A percentile compares a stretch with the other conserved stretches of the same genome.
Evolutionary conservation across 2,113 vertebrate genomes (phyloP).

Genomic region (Lampris megalopsis): DNA sequence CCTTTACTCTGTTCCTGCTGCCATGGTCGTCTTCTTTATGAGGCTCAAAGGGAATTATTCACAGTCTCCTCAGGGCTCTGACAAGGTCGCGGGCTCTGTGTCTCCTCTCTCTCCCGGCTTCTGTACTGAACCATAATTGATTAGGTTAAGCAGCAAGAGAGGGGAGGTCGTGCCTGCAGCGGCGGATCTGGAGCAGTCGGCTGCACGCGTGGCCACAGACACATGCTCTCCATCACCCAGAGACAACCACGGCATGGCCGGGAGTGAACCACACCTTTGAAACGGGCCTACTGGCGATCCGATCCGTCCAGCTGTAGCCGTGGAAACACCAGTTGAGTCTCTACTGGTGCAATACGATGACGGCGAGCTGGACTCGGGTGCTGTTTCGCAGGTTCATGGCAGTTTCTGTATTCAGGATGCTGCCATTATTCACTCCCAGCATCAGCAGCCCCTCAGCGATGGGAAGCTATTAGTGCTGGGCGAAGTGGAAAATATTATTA

Average conservation of each 20-base stretch:
- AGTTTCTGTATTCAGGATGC: too few species aligned
- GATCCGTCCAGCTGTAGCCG: neutral
- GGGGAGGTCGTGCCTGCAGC: constrained; percentile 77
- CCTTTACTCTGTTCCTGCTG: constrained; percentile 43
- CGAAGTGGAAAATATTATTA: too few species aligned
- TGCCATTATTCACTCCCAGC: too few species aligned
- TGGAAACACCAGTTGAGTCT: neutral
- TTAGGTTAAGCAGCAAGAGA: constrained; percentile 82
- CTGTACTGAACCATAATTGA: constrained; percentile 85
- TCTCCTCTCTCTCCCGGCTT: constrained; percentile 74
- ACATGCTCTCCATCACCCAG: constrained; percentile 73
- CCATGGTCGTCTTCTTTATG: constrained; percentile 70
- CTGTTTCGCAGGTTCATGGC: too few species aligned
- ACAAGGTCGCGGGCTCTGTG: constrained; percentile 76
- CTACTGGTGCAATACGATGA: neutral
- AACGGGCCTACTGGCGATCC: constrained; percentile 45
- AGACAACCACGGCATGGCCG: constrained; percentile 45
- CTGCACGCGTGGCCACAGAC: constrained; percentile 58
- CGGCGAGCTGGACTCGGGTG: too few species aligned
- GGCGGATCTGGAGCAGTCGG: constrained; percentile 59
- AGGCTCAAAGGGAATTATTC: constrained; percentile 83
- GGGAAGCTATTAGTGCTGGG: too few species aligned
- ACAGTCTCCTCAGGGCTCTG: constrained; percentile 79
- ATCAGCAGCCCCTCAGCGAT: too few species aligned
- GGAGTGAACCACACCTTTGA: constrained; percentile 42